A percentile compares a stretch with the other conserved stretches of the same genome.
phyloP scores from a whole-genome alignment of 2,113 vertebrate species.

The Rhinolophus ferrumequinum region DNA sequence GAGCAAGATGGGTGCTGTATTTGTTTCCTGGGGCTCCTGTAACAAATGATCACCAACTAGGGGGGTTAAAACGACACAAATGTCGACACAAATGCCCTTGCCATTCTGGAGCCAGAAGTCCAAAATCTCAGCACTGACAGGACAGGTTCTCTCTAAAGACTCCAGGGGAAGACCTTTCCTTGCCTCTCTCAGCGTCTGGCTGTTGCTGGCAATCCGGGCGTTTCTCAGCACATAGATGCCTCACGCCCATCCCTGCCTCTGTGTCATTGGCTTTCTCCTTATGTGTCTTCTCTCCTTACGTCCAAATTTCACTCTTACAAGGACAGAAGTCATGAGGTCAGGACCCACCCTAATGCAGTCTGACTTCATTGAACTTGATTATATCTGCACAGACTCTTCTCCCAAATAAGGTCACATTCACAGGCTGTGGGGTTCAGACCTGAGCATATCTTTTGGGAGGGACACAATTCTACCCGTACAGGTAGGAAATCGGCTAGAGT shows the following conservation, averaged over 20 bases:
- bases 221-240: background rate
- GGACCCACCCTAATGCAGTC: background rate
- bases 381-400: background rate
- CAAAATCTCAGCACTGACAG: background rate
- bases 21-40: background rate
- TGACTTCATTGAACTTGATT: background rate
- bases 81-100: background rate
- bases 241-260: background rate
- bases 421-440: background rate
- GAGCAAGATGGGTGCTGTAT: background rate
- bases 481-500: background rate
- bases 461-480: background rate
- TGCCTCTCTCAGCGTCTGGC: background rate
- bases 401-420: background rate
- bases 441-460: background rate
- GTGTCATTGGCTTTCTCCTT: accelerated
- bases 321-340: background rate
- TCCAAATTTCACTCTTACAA: background rate
- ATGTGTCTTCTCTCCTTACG: background rate
- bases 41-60: background rate
- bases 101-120: background rate
- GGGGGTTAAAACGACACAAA: background rate
- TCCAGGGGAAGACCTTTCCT: too few species aligned
- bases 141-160: background rate
- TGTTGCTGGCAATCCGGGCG: background rate